Conservation (phyloP, 2,888 invertebrate genomes). For the Lottia scabra region DNA sequence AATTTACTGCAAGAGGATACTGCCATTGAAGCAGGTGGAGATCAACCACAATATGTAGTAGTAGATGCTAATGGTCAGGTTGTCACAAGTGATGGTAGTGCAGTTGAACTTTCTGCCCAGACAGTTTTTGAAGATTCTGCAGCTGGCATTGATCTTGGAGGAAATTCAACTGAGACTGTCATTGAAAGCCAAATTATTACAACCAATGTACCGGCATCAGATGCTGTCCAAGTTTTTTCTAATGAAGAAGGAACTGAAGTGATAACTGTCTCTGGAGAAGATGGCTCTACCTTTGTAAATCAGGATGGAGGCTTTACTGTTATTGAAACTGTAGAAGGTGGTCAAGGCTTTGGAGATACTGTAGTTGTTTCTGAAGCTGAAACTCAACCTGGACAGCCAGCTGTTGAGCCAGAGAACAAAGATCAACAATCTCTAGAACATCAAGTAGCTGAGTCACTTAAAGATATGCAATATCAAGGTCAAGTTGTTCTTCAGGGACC, state of each 20-base stretch:
- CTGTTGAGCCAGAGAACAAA: constrained; percentile 29
- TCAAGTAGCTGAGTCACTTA: constrained; percentile 9
- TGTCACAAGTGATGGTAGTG: constrained; percentile 10
- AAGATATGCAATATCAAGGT: not conserved
- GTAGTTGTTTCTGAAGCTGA: not conserved
- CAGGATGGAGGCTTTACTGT: not conserved
- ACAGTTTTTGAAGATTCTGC: not conserved
- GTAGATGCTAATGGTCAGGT: constrained; percentile 15
- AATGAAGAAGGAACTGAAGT: not conserved
- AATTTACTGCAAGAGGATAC: constrained; percentile 33
- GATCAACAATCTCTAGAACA: constrained; percentile 28
- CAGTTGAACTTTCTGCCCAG: constrained; percentile 6
- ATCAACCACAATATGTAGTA: constrained; percentile 16
- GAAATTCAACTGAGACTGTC: not conserved
- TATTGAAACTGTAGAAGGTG: constrained; percentile 11
- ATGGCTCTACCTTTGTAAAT: not conserved
- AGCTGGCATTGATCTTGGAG: not conserved
- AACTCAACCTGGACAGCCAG: constrained; percentile 16
- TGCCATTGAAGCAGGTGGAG: constrained; percentile 21
- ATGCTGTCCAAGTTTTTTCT: not conserved
- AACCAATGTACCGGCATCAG: not conserved
- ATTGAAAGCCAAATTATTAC: not conserved
- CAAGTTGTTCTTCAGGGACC: not conserved
- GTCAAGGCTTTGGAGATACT: not conserved
- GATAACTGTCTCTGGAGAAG: not conserved